Base-by-base conservation (phyloP, 2,888 invertebrate species). In the Agelastica alni region DNA sequence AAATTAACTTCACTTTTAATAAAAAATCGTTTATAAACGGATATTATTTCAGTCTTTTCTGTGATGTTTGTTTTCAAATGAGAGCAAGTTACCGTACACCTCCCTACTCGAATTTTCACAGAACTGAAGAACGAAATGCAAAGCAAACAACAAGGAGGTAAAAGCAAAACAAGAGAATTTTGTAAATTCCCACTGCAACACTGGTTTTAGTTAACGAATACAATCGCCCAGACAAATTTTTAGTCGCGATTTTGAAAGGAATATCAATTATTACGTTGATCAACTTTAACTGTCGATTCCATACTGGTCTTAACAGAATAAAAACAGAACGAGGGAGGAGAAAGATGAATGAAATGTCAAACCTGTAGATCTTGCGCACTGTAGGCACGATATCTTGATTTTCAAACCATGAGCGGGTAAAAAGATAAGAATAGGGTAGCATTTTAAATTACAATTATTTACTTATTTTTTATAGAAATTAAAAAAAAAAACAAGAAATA, bases 1-100 rank as follows among this genome's bases (percentile, higher is more conserved):
- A 18, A 10, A 18, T 18, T 12, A 39, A 39, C 20, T 16, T 9
- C 9, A 14, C 12, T 39, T 16, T 20, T 20, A 39, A 20, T 20
- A 18, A 6, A 36, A 14, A 30, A 12, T 26, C 10, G 32, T 17
- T 20, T 4, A 32, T 31, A 39, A 30, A 28, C 30, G 2, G 13
- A 20, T 10, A n/a, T 17, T 17, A 26, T 17, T 31, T n/a, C 12
- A 26, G 26, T 46, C 37, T 46, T 46, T 26, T 14, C 16, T 16
- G 20, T 46, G 30, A n/a, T 46, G 37, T 46, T 45, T 45, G 31
- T 48, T 42, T 49, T 49, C 32, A 32, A 41, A 49, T 18, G 31
- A 41, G 10, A 41, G 10, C 37, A 10, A 31, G 16, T 22, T 22
- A 22, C 13, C 49, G 31, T 26, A 22, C 32, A 49, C 41, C 31